These are phyloP conservation scores for Poeciliopsis retropinna DNA, from an alignment of 2,113 vertebrate species.

Conservation along the genomic window DNA sequence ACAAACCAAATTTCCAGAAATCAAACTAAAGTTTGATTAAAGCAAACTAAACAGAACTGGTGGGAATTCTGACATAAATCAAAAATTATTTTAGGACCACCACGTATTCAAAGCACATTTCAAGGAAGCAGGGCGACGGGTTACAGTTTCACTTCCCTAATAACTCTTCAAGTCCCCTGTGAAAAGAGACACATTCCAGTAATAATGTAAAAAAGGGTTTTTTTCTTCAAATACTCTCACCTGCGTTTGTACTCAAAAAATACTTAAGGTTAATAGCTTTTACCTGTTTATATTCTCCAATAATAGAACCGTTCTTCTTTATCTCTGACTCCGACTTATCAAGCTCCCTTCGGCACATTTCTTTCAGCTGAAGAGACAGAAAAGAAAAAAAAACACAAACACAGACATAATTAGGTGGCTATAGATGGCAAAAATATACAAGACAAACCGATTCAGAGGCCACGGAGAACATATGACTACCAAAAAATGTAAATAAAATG, in stretches of 20 bases:
- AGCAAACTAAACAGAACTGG: too few species aligned
- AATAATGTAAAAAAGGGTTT: neutral
- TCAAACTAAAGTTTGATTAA: too few species aligned
- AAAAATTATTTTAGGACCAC: neutral
- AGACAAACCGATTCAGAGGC: conserved; percentile 26
- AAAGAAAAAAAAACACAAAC: conserved; percentile 26
- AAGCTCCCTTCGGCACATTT: conserved; percentile 96
- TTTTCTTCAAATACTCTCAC: too few species aligned
- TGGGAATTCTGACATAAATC: neutral
- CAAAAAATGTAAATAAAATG: conserved; percentile 46
- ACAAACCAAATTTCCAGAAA: too few species aligned
- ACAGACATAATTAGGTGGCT: conserved; percentile 28
- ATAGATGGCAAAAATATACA: conserved; percentile 35
- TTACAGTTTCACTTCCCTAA: conserved; percentile 25
- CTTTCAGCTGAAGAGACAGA: conserved; percentile 86
- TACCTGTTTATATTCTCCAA: conserved; percentile 99
- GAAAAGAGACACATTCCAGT: neutral
- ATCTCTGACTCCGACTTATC: conserved; percentile 98
- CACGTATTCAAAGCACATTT: neutral
- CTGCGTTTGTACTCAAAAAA: neutral
- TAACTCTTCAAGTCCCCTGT: neutral
- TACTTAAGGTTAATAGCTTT: conserved; percentile 19
- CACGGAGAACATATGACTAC: conserved; percentile 36
- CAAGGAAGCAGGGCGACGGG: neutral
- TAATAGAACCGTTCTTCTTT: conserved; percentile 97